Conservation (phyloP, 2,113 vertebrate genomes). For the Holacanthus passer region DNA sequence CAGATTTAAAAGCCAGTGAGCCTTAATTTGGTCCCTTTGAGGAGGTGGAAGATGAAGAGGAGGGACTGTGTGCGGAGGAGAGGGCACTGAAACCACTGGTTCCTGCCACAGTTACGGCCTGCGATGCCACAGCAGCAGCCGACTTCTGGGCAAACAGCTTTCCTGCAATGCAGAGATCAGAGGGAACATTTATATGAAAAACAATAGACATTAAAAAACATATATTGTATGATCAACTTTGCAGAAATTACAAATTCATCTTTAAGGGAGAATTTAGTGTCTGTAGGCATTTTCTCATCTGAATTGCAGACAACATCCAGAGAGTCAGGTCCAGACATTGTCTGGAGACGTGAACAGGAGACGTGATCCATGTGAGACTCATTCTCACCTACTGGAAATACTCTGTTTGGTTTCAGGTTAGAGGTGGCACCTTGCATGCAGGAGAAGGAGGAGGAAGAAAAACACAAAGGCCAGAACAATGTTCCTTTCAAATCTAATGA, state of each 20-base stretch:
- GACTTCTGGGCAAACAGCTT: conserved; percentile 85
- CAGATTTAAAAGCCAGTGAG: conserved; percentile 28
- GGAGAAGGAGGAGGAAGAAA: too few relatives aligned
- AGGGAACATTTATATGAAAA: not conserved
- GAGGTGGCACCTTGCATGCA: too few relatives aligned
- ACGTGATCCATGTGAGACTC: too few relatives aligned
- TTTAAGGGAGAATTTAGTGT: not conserved
- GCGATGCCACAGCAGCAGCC: conserved; percentile 66
- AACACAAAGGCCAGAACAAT: not conserved
- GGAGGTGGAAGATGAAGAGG: conserved; percentile 80
- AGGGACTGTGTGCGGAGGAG: conserved; percentile 78
- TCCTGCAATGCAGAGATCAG: conserved; percentile 70
- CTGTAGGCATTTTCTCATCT: not conserved
- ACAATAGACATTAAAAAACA: not conserved
- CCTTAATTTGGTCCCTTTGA: conserved; percentile 81
- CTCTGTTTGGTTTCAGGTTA: too few relatives aligned
- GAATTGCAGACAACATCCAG: too few relatives aligned
- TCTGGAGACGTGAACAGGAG: too few relatives aligned
- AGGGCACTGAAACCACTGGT: conserved; percentile 81
- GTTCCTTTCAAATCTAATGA: not conserved
- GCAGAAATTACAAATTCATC: not conserved
- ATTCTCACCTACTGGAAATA: too few relatives aligned
- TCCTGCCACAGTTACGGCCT: conserved; percentile 74
- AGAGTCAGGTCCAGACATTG: too few relatives aligned
- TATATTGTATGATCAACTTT: not conserved